phyloP scores from a whole-genome alignment of 2,888 invertebrate species.

The Hydrotaea cyrtoneurina region DNA sequence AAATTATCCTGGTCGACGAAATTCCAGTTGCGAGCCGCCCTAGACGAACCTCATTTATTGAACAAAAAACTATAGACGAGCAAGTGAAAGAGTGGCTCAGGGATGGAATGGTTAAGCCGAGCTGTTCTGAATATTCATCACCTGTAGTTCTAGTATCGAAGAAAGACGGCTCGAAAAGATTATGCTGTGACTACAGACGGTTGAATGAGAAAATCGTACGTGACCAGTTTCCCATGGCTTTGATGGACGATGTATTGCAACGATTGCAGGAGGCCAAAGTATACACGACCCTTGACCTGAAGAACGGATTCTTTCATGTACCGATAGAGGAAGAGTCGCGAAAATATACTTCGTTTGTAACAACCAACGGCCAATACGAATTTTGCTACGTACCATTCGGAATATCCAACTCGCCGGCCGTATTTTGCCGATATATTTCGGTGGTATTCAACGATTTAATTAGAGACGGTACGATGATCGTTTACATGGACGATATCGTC shows the following conservation, averaged over 20 bases:
- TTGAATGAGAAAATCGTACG: constrained; percentile 54
- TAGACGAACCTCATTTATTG: neutral
- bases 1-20: neutral
- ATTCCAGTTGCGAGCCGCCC: neutral
- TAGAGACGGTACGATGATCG: constrained; percentile 30
- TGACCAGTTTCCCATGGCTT: constrained; percentile 47
- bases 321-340: constrained; percentile 56
- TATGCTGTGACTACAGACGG: constrained; percentile 44
- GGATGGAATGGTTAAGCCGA: constrained; percentile 64
- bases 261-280: constrained; percentile 53
- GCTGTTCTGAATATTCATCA: constrained; percentile 73
- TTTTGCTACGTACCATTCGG: constrained; percentile 58
- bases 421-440: constrained; percentile 59
- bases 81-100: constrained; percentile 41
- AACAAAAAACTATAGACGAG: neutral
- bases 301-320: constrained; percentile 66
- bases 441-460: constrained; percentile 58
- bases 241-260: constrained; percentile 52
- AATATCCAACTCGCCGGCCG: constrained; percentile 59
- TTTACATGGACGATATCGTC: constrained; percentile 52
- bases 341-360: constrained; percentile 60
- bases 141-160: constrained; percentile 70
- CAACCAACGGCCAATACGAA: constrained; percentile 54
- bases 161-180: constrained; percentile 53
- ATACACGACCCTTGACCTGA: constrained; percentile 58